phyloP scores from a whole-genome alignment of 2,797 vertebrate genomes.

The Alca torda region DNA sequence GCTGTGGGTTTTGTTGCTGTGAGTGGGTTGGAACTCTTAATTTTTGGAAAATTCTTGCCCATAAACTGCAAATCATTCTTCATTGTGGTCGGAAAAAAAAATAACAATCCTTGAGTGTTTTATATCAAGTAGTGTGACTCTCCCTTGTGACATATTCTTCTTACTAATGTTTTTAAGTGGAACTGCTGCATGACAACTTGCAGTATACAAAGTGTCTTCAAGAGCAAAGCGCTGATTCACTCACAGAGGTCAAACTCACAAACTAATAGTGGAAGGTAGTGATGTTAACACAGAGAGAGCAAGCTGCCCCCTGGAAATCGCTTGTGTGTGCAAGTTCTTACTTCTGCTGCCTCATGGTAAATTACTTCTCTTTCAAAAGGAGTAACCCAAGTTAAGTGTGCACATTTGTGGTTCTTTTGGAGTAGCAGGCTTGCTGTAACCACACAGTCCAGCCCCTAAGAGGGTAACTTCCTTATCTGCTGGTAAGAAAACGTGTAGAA shows the following conservation, averaged over 20 bases:
- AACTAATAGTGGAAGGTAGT: not conserved
- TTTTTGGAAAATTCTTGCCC: constrained; percentile 27
- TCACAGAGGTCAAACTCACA: not conserved
- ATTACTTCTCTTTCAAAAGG: not conserved
- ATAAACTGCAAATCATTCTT: not conserved
- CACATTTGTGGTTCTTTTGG: not conserved
- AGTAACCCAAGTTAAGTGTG: not conserved
- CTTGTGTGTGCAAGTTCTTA: not conserved
- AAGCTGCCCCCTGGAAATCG: not conserved
- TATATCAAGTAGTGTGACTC: not conserved
- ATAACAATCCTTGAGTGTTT: not conserved
- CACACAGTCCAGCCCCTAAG: fast-evolving
- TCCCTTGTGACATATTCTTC: not conserved
- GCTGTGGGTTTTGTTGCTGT: not conserved
- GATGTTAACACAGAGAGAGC: not conserved
- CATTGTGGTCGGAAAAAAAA: not conserved
- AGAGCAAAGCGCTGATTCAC: not conserved
- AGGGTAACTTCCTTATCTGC: not conserved
- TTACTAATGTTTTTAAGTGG: not conserved
- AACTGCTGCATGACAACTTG: not conserved
- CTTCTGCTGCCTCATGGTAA: not conserved
- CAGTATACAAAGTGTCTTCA: not conserved
- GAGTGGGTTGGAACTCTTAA: not conserved
- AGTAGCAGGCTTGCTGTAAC: not conserved
- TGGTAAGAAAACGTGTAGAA: not conserved